phyloP scores from a whole-genome alignment of 2,797 vertebrate species.

The Leptoclinus maculatus region DNA sequence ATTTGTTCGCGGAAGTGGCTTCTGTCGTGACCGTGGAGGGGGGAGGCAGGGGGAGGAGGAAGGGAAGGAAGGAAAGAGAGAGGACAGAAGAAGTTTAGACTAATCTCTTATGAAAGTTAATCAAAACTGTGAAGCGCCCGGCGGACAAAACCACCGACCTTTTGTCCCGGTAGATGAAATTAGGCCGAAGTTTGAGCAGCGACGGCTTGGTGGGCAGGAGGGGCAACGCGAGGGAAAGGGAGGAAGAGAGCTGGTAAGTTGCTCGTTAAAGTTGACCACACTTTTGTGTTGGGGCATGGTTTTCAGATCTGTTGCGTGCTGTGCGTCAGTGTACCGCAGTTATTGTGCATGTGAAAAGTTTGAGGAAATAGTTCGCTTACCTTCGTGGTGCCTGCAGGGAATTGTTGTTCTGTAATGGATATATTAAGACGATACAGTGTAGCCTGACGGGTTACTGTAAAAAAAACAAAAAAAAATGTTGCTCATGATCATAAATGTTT shows the following conservation, averaged over 20 bases:
- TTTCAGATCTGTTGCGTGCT: slow-evolving; percentile 14
- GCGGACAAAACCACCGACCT: slow-evolving; percentile 23
- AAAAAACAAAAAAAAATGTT: neutral
- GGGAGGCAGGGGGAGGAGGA: slow-evolving; percentile 66
- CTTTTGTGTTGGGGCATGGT: slow-evolving; percentile 57
- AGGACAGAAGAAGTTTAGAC: slow-evolving; percentile 74
- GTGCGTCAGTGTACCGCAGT: slow-evolving; percentile 1
- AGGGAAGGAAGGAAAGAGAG: slow-evolving; percentile 70
- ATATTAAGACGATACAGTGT: slow-evolving; percentile 8
- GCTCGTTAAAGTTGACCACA: slow-evolving; percentile 75
- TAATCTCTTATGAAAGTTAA: slow-evolving; percentile 59
- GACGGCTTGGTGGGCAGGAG: slow-evolving; percentile 57
- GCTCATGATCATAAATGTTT: slow-evolving; percentile 21
- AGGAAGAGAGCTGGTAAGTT: slow-evolving; percentile 85
- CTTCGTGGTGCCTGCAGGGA: neutral
- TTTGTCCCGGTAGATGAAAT: slow-evolving; percentile 38
- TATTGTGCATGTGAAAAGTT: slow-evolving; percentile 7
- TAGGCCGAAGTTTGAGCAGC: slow-evolving; percentile 44
- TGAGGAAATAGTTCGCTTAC: neutral
- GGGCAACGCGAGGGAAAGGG: slow-evolving; percentile 57
- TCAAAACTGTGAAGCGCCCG: slow-evolving; percentile 2
- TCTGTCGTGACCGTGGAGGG: slow-evolving; percentile 77
- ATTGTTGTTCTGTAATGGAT: slow-evolving; percentile 15
- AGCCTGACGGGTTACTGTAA: slow-evolving; percentile 33
- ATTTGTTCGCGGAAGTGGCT: slow-evolving; percentile 86